Conservation (phyloP, 2,113 vertebrate genomes). For the Sinocyclocheilus anophthalmus region DNA sequence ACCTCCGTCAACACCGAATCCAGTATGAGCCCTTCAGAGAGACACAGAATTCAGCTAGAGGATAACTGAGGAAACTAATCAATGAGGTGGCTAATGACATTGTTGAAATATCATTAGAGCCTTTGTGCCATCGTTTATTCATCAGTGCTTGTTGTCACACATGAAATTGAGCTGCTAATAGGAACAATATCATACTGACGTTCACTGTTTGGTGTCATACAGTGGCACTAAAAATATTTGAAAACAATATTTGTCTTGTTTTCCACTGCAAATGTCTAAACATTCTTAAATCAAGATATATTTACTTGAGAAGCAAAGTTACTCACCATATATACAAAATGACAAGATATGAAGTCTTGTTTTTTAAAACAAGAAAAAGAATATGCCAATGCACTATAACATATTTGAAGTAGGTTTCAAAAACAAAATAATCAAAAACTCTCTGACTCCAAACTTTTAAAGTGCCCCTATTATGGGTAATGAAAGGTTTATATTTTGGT, state of each 20-base stretch:
- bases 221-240: background rate
- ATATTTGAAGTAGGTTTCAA: too few species aligned
- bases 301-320: background rate
- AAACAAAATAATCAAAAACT: too few species aligned
- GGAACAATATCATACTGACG: background rate
- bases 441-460: too few species aligned
- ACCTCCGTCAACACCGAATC: conserved; percentile 76
- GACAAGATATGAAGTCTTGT: background rate
- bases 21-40: conserved; percentile 76
- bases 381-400: too few species aligned
- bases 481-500: too few species aligned
- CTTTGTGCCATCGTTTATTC: conserved; percentile 26
- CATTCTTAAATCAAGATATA: too few species aligned
- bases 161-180: background rate
- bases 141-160: conserved; percentile 18
- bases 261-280: background rate
- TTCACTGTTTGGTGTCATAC: background rate
- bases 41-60: background rate
- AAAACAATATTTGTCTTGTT: background rate
- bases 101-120: conserved; percentile 40
- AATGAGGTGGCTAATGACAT: conserved; percentile 17
- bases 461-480: too few species aligned
- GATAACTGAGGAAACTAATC: background rate
- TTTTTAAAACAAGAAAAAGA: background rate
- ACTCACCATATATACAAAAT: background rate